Percentiles rank a stretch among this genome's conserved stretches.
Conservation (phyloP, 92 coral and sea anemone species). For the Epizoanthus ramosus region DNA sequence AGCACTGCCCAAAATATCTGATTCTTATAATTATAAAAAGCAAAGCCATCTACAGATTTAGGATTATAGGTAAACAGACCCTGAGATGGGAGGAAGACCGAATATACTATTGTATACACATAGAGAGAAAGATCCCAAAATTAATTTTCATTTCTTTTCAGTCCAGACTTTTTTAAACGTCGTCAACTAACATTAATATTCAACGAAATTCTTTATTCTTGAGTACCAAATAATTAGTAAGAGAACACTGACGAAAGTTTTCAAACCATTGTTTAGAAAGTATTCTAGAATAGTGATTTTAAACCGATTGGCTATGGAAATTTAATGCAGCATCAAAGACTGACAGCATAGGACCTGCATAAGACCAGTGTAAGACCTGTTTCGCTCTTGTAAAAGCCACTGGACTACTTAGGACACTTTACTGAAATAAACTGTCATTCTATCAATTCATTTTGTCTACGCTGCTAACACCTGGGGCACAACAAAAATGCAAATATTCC, state of each 20-base stretch:
- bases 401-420: background rate
- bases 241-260: background rate
- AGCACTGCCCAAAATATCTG: too few relatives aligned
- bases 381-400: background rate
- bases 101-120: too few relatives aligned
- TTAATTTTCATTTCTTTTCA: too few relatives aligned
- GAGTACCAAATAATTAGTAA: background rate
- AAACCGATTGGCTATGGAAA: background rate
- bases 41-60: too few relatives aligned
- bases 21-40: too few relatives aligned
- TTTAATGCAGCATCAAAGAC: background rate
- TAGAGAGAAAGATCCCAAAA: too few relatives aligned
- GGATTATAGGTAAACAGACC: too few relatives aligned
- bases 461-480: conserved; percentile 18
- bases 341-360: background rate
- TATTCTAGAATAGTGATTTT: conserved; percentile 2
- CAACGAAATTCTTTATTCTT: background rate
- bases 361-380: background rate
- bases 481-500: conserved; percentile 22
- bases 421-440: background rate
- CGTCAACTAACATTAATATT: background rate
- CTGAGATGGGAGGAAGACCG: too few relatives aligned
- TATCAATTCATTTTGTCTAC: conserved; percentile 1
- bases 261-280: background rate
- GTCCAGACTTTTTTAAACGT: background rate